phyloP scores from a whole-genome alignment of 2,797 vertebrate genomes.

The Chaenodraco wilsoni region DNA sequence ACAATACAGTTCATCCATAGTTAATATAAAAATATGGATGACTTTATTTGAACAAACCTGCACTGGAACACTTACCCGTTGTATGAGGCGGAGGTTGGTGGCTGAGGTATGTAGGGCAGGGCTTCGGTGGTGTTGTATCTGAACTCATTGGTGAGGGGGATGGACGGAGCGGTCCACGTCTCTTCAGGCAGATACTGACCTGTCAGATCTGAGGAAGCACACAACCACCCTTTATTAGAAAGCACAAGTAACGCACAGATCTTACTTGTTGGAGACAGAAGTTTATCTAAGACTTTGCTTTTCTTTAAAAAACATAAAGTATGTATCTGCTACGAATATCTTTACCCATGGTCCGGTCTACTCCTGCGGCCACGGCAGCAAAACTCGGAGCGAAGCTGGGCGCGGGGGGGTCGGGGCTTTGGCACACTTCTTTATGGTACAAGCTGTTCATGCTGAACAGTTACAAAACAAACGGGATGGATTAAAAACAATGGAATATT shows the following conservation, averaged over 20 bases:
- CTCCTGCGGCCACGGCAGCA: constrained; percentile 84
- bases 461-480: not conserved
- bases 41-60: not conserved
- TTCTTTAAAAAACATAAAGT: not conserved
- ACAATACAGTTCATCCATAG: not conserved
- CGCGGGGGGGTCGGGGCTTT: constrained; percentile 76
- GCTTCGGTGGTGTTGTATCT: constrained; percentile 89
- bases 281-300: not conserved
- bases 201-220: constrained; percentile 62
- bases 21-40: not conserved
- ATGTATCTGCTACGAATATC: not conserved
- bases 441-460: constrained; percentile 75
- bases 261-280: not conserved
- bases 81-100: constrained; percentile 80
- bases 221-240: not conserved
- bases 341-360: constrained; percentile 89
- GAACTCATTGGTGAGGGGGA: constrained; percentile 91
- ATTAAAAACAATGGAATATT: not conserved
- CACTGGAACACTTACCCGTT: constrained; percentile 82
- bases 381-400: constrained; percentile 87
- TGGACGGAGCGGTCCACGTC: constrained; percentile 88
- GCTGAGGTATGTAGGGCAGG: constrained; percentile 84
- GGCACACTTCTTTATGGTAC: constrained; percentile 78
- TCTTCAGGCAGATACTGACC: constrained; percentile 88
- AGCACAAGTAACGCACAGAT: accelerated